A percentile compares a stretch with the other conserved stretches of the same genome.
phyloP scores from a whole-genome alignment of 2,113 vertebrate species.

The Noturus placidus region DNA sequence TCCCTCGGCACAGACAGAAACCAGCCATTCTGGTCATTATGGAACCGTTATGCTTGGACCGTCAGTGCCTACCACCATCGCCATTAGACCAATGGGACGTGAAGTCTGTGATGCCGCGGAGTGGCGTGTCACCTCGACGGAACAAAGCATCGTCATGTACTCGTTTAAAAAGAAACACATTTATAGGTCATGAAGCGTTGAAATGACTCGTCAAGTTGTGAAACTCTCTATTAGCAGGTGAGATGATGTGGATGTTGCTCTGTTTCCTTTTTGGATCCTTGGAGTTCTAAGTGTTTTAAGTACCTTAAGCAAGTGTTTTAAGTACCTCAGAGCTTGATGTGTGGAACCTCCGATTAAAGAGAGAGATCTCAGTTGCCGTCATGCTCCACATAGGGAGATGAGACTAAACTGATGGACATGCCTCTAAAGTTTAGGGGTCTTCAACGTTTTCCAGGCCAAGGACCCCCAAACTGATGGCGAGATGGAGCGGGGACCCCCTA shows the following conservation, averaged over 20 bases:
- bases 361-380: neutral
- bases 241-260: slow-evolving; percentile 32
- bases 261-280: slow-evolving; percentile 59
- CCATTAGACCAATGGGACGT: slow-evolving; percentile 64
- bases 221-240: slow-evolving; percentile 59
- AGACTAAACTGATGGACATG: too few relatives aligned
- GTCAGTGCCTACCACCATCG: slow-evolving; percentile 63
- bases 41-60: slow-evolving; percentile 57
- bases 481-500: too few relatives aligned
- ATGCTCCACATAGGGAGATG: neutral
- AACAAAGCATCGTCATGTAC: slow-evolving; percentile 58
- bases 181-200: slow-evolving; percentile 58
- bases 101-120: slow-evolving; percentile 61
- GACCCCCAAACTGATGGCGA: too few relatives aligned
- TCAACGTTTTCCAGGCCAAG: too few relatives aligned
- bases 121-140: slow-evolving; percentile 47
- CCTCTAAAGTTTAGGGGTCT: too few relatives aligned
- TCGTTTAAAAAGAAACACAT: slow-evolving; percentile 62
- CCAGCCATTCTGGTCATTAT: slow-evolving; percentile 57
- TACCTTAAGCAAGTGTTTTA: slow-evolving; percentile 72
- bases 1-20: slow-evolving; percentile 58
- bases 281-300: slow-evolving; percentile 67
- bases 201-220: slow-evolving; percentile 61
- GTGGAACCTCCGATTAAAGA: slow-evolving; percentile 63
- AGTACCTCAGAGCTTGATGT: slow-evolving; percentile 73